Evolutionary conservation across 2,888 invertebrate species (phyloP).

Genomic region (Meiosimyza decipiens): DNA sequence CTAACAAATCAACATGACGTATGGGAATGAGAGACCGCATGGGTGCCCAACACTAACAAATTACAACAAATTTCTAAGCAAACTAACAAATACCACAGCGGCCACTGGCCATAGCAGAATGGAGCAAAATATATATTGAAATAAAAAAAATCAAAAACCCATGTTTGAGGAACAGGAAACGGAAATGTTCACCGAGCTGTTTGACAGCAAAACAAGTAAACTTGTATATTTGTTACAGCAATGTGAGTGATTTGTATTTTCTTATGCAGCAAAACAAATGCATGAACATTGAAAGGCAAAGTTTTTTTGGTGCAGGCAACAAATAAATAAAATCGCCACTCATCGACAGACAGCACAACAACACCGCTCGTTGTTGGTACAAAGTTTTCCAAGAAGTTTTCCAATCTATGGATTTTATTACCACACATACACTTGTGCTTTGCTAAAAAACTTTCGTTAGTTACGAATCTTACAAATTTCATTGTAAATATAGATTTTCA

Average conservation of each 20-base stretch:
- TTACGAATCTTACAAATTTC: no score
- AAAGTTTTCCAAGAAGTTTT: no score
- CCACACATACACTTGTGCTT: no score
- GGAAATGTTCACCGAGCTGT: constrained; percentile 14
- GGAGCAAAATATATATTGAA: no score
- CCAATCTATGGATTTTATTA: no score
- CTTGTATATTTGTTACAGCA: not conserved
- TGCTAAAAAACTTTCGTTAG: no score
- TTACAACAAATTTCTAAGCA: not conserved
- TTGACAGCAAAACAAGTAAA: constrained; percentile 8
- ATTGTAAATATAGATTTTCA: no score
- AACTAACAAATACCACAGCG: constrained; percentile 6
- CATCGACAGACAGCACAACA: not conserved
- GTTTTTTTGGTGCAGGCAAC: not conserved
- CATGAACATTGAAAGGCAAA: not conserved
- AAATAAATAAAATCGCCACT: not conserved
- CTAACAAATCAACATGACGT: no score
- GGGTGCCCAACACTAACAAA: constrained; percentile 4
- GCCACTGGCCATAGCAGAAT: not conserved
- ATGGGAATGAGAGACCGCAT: not conserved
- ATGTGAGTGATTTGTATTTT: not conserved
- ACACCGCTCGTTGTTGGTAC: no score
- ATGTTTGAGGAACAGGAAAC: not conserved
- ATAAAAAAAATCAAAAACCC: no score
- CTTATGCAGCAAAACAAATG: not conserved